Evolutionary conservation across 2,797 vertebrate genomes (phyloP).

Genomic region (Myotis vivesi): DNA sequence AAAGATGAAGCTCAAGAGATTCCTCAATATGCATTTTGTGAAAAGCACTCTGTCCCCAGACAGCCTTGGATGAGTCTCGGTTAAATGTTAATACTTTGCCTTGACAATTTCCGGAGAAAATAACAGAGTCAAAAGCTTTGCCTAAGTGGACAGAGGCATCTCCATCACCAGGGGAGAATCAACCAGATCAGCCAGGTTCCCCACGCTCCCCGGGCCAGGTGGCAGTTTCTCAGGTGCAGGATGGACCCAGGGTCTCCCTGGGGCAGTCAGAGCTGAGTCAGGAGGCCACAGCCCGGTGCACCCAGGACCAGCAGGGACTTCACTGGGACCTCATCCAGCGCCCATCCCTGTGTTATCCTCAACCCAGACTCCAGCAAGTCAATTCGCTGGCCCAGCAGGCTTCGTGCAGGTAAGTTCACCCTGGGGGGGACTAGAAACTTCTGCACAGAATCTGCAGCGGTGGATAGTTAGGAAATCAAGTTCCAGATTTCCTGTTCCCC

Average conservation of each 20-base stretch:
- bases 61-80: neutral
- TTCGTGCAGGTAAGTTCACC: neutral
- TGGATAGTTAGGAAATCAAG: neutral
- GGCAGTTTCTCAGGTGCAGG: neutral
- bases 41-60: neutral
- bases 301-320: neutral
- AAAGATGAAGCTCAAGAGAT: neutral
- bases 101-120: neutral
- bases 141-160: neutral
- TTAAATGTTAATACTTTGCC: neutral
- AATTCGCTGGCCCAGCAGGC: neutral
- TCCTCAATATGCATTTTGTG: neutral
- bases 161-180: neutral
- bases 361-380: neutral
- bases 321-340: no score
- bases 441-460: neutral
- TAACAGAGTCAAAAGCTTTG: neutral
- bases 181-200: neutral
- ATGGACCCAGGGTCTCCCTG: neutral
- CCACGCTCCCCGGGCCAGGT: rapidly evolving
- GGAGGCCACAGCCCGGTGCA: neutral
- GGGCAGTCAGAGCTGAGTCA: neutral
- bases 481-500: neutral
- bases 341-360: neutral
- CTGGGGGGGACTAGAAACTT: neutral